Conservation (phyloP, 2,797 vertebrate genomes). For the Onychomys arenicola region DNA sequence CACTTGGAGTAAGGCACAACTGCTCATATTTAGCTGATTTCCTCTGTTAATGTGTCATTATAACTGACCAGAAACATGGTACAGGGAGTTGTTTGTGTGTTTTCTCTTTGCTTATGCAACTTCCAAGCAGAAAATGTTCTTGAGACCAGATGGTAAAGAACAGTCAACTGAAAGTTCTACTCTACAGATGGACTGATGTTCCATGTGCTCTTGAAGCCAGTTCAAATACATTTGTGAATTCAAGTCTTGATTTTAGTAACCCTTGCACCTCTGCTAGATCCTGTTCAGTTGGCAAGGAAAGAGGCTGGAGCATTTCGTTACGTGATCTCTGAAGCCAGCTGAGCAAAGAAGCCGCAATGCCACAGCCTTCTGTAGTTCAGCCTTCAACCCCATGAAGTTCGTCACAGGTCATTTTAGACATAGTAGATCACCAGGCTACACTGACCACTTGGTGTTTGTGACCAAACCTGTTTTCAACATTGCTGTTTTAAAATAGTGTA, state of each 20-base stretch:
- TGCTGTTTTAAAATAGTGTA: constrained; percentile 33
- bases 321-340: background rate
- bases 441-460: background rate
- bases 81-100: constrained; percentile 86
- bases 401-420: background rate
- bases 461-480: constrained; percentile 49
- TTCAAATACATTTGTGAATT: constrained; percentile 85
- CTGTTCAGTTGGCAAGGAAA: constrained; percentile 43
- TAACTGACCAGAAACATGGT: constrained; percentile 86
- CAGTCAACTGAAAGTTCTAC: constrained; percentile 84
- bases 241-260: constrained; percentile 82
- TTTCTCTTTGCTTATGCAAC: constrained; percentile 87
- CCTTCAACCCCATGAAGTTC: background rate
- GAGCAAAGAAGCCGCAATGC: background rate
- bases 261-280: constrained; percentile 62
- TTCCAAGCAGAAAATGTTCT: constrained; percentile 89
- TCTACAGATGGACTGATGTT: constrained; percentile 89
- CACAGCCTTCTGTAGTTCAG: background rate
- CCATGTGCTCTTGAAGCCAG: constrained; percentile 85
- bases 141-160: constrained; percentile 89
- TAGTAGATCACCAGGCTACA: background rate
- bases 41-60: constrained; percentile 86
- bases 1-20: constrained; percentile 85
- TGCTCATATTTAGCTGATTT: constrained; percentile 86
- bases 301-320: constrained; percentile 33